Percentiles rank a stretch among this genome's conserved stretches.
Conservation (phyloP, 2,797 vertebrate species). For the Peromyscus nudipes region DNA sequence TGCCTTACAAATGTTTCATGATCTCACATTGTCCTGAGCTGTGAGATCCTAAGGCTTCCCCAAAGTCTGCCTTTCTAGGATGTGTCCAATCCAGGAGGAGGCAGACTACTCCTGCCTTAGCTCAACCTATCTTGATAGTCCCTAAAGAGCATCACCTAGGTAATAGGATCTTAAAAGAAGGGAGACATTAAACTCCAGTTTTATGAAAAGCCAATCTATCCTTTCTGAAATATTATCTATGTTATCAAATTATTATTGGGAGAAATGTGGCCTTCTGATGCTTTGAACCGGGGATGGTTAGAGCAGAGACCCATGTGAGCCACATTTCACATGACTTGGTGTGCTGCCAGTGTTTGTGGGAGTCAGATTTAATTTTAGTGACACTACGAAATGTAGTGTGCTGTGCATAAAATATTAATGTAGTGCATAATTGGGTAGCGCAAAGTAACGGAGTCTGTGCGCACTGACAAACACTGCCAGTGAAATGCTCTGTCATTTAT, state of each 20-base stretch:
- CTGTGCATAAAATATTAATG: constrained; percentile 78
- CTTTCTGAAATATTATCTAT: constrained; percentile 59
- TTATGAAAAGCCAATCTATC: neutral
- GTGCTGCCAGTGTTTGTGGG: constrained; percentile 73
- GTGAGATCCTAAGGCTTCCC: neutral
- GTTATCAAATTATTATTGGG: constrained; percentile 68
- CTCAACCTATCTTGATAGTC: neutral
- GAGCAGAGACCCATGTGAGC: neutral
- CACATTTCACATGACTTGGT: constrained; percentile 63
- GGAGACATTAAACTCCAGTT: neutral
- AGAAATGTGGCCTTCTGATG: constrained; percentile 46
- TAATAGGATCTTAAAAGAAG: neutral
- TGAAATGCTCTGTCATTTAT: constrained; percentile 66
- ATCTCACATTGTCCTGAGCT: neutral
- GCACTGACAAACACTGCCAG: constrained; percentile 56
- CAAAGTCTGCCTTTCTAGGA: neutral
- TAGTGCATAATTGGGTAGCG: constrained; percentile 75
- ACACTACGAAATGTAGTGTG: constrained; percentile 76
- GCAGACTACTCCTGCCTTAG: too few species aligned
- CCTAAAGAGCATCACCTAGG: neutral
- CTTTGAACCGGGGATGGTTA: constrained; percentile 45
- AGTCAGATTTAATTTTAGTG: constrained; percentile 78
- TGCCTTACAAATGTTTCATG: neutral
- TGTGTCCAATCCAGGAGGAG: neutral
- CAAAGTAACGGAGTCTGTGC: constrained; percentile 71